Evolutionary conservation across 2,797 vertebrate species (phyloP).

Genomic region (Anomalospiza imberbis): DNA sequence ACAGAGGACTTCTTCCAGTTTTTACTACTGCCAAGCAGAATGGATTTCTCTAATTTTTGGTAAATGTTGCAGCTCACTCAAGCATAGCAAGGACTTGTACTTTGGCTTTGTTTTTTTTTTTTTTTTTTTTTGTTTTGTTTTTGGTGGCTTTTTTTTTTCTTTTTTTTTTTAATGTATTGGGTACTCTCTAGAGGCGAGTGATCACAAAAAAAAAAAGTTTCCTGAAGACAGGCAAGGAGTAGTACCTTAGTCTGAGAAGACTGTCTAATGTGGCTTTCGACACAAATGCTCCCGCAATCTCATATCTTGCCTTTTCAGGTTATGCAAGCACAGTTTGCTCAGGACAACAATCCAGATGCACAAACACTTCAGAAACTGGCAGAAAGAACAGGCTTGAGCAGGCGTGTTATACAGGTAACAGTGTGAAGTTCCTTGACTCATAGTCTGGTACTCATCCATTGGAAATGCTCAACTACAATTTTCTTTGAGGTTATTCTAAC

Average conservation of each 20-base stretch:
- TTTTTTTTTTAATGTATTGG: background rate
- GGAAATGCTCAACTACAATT: background rate
- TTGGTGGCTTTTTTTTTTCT: no score
- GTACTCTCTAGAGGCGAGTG: background rate
- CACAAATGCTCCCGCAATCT: background rate
- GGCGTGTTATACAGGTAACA: constrained; percentile 94
- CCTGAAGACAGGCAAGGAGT: background rate
- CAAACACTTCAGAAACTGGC: constrained; percentile 97
- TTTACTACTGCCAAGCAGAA: background rate
- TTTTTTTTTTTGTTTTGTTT: background rate
- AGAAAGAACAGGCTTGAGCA: constrained; percentile 93
- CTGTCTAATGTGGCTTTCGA: background rate
- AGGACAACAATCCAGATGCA: constrained; percentile 98
- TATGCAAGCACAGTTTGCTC: constrained; percentile 99
- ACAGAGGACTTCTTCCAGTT: background rate
- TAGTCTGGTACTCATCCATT: background rate
- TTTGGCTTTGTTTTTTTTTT: background rate
- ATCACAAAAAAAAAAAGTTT: background rate
- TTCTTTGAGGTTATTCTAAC: background rate
- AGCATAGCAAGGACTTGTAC: background rate
- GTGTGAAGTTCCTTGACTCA: background rate
- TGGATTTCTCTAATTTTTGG: background rate
- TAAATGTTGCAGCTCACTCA: background rate
- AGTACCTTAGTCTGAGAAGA: background rate
- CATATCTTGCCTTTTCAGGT: constrained; percentile 76